Conservation (phyloP, 2,113 vertebrate genomes). For the Amia ocellicauda region DNA sequence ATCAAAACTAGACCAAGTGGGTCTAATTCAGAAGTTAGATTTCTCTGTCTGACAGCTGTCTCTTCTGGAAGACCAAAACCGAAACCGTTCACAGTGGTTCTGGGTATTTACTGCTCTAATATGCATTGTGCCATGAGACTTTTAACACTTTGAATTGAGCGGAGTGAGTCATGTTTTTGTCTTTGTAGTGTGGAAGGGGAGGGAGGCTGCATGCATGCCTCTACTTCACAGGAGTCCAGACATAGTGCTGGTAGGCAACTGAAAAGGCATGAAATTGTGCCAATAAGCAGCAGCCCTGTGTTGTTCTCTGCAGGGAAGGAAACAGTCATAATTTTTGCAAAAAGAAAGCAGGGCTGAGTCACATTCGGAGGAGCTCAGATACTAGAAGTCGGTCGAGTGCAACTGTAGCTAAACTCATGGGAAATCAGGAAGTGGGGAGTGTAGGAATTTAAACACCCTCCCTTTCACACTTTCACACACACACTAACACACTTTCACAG, state of each 20-base stretch:
- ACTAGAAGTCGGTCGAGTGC: not conserved
- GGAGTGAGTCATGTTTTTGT: too few species aligned
- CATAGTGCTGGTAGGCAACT: not conserved
- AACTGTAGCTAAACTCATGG: not conserved
- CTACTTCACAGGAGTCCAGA: not conserved
- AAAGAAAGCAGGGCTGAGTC: not conserved
- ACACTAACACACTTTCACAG: not conserved
- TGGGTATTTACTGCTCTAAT: not conserved
- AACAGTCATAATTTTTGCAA: not conserved
- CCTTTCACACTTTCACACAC: not conserved
- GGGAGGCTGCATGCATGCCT: not conserved
- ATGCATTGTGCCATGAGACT: too few species aligned
- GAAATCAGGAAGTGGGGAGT: conserved; percentile 25
- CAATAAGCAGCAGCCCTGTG: not conserved
- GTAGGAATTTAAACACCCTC: not conserved
- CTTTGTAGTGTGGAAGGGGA: not conserved
- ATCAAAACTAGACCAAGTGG: not conserved
- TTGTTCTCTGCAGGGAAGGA: not conserved
- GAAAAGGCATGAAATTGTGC: not conserved
- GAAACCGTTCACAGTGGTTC: not conserved
- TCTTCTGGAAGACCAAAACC: not conserved
- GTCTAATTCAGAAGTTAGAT: not conserved
- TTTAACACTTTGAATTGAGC: too few species aligned
- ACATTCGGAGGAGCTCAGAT: not conserved
- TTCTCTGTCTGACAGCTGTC: not conserved